Percentiles rank a stretch among this genome's conserved stretches.
Evolutionary conservation across 2,888 invertebrate genomes (phyloP).

Genomic region (Macrophya annulata): DNA sequence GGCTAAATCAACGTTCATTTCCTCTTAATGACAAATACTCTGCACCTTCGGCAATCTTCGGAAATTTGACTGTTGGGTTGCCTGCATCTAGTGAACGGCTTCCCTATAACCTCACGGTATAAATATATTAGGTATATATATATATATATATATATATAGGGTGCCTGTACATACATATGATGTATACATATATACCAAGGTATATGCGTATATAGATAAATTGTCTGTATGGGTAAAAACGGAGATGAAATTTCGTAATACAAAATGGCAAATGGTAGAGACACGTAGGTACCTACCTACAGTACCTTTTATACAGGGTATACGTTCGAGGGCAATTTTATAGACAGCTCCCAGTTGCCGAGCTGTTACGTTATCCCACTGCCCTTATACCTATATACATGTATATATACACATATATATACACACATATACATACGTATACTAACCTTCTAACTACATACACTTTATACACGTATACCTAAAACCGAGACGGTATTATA

Average conservation of each 20-base stretch:
- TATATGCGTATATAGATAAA: neutral
- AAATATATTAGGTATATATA: no score
- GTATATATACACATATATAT: neutral
- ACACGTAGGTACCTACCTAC: neutral
- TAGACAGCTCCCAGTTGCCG: conserved; percentile 21
- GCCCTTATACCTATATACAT: neutral
- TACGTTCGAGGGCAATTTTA: conserved; percentile 29
- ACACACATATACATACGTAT: neutral
- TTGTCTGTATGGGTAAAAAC: neutral
- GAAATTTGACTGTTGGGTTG: no score
- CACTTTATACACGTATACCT: neutral
- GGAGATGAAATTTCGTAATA: conserved; percentile 32
- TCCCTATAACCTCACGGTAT: no score
- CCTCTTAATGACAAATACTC: no score
- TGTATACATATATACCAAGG: neutral
- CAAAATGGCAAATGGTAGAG: neutral
- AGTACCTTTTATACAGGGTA: neutral
- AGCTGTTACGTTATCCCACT: conserved; percentile 22
- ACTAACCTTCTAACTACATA: neutral
- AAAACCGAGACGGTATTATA: neutral
- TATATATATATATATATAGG: no score
- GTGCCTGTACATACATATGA: neutral
- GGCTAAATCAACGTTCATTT: no score
- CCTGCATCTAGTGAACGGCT: no score
- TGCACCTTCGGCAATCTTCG: no score